Base-by-base conservation (phyloP, 2,888 invertebrate species). In the Trisateles emortualis region DNA sequence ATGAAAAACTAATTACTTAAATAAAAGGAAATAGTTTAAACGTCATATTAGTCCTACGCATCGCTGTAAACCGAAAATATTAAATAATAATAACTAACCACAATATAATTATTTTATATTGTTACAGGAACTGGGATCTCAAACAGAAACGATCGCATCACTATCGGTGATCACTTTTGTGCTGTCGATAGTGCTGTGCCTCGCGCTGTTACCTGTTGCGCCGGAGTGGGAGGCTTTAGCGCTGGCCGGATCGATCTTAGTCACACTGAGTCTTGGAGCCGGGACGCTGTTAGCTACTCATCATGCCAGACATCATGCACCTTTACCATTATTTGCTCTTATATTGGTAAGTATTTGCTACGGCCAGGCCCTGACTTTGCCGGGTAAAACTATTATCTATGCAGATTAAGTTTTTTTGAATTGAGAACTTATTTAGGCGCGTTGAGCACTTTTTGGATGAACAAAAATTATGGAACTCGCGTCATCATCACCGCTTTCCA, bases 261-360 rank as follows among this genome's bases (percentile, higher is more conserved):
- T 95, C 47, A 94, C 95, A 2, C 78, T 89, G 24, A 87, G 93
- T 38, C 89, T 95, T 0, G 94, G 95, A 0, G 90, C 93, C 1
- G 94, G 95, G 5, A 94, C 95, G n/a, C 85, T 95, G 41, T 88
- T 95, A 72, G 95, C 94, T 0, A 95, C 95, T 2, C 88, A 94
- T 50, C 94, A 94, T 68, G 94, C 94, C 16, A 95, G 95, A 2
- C 88, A 94, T 50, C 94, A 94, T 70, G 94, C 94, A 16, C 95
- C 95, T 9, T 76, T 96, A 67, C 96, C 97, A 0, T 93, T 97
- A 32, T 97, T 97, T 78, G 95, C 96, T 24, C 92, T 97, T 1
- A 94, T 97, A 68, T 87, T 97, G 87, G 95, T 95, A 76, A 90
- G 92, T 81, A 17, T 14, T 16, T 26, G n/a, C n/a, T n/a, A 26